Evolutionary conservation across 1,140 invertebrate species (phyloP).

Genomic region (Saccostrea cuccullata): DNA sequence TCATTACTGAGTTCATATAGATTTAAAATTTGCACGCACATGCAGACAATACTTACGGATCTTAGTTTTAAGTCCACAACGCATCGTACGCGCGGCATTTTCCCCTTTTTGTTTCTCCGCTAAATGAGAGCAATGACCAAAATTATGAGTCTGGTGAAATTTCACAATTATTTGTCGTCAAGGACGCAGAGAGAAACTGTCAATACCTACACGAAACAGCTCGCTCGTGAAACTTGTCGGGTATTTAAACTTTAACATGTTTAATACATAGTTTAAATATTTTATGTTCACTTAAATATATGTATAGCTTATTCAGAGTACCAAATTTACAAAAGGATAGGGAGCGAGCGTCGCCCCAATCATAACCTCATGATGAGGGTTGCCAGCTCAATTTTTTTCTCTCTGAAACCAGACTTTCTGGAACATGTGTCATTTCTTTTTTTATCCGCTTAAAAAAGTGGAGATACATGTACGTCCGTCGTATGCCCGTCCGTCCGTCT

Average conservation of each 20-base stretch:
- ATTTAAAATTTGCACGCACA: not conserved
- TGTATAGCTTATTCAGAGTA: no score
- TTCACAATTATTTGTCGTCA: not conserved
- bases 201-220: not conserved
- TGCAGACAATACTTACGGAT: not conserved
- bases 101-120: not conserved
- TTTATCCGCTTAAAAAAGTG: no score
- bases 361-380: no score
- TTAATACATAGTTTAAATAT: not conserved
- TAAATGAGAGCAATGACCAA: not conserved
- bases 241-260: not conserved
- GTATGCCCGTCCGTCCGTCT: no score
- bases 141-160: not conserved
- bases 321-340: no score
- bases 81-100: not conserved
- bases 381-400: no score
- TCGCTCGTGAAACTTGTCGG: slow-evolving; percentile 2
- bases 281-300: no score
- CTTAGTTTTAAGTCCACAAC: not conserved
- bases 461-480: no score
- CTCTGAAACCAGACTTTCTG: no score
- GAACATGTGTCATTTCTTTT: no score
- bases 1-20: not conserved
- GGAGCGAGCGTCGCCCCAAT: no score
- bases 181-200: not conserved